phyloP scores from a whole-genome alignment of 2,797 vertebrate genomes.

The Nannoperca australis region DNA sequence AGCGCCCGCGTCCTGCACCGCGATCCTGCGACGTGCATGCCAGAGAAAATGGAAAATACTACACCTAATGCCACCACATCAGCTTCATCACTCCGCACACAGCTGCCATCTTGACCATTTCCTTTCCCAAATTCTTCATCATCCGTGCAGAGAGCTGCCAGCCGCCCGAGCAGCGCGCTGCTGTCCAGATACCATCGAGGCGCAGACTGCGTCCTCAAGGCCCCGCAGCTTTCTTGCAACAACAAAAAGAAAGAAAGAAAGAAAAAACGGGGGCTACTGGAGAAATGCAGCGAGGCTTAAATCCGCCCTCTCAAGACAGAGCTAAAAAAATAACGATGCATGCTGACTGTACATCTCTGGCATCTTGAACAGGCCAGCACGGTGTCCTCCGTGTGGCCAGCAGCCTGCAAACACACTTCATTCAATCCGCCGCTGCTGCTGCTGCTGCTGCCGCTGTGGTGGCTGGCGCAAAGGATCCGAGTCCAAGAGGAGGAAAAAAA shows the following conservation, averaged over 20 bases:
- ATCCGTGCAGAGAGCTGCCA: conserved; percentile 75
- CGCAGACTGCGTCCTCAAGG: conserved; percentile 56
- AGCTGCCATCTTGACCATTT: conserved; percentile 95
- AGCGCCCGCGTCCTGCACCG: conserved; percentile 53
- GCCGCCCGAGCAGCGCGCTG: conserved; percentile 48
- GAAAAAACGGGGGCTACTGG: neutral
- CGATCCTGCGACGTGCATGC: conserved; percentile 57
- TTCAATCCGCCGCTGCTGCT: conserved; percentile 59
- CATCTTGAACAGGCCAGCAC: conserved; percentile 37
- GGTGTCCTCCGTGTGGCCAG: conserved; percentile 39
- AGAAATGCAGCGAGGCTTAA: conserved; percentile 25
- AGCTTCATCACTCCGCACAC: conserved; percentile 79
- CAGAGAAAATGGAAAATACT: conserved; percentile 8
- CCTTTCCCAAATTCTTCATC: conserved; percentile 84
- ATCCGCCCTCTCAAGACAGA: conserved; percentile 23
- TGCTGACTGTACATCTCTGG: conserved; percentile 16
- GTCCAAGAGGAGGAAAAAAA: conserved; percentile 33
- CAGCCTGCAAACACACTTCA: conserved; percentile 61
- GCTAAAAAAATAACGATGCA: conserved; percentile 3
- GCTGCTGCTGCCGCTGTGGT: conserved; percentile 32
- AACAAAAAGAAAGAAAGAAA: no score
- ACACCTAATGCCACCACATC: conserved; percentile 63
- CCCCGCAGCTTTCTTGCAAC: conserved; percentile 23
- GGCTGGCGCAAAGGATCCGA: conserved; percentile 56
- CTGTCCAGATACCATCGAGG: conserved; percentile 64